Conservation (phyloP, 1,140 invertebrate species). For the Hyles vespertilio region DNA sequence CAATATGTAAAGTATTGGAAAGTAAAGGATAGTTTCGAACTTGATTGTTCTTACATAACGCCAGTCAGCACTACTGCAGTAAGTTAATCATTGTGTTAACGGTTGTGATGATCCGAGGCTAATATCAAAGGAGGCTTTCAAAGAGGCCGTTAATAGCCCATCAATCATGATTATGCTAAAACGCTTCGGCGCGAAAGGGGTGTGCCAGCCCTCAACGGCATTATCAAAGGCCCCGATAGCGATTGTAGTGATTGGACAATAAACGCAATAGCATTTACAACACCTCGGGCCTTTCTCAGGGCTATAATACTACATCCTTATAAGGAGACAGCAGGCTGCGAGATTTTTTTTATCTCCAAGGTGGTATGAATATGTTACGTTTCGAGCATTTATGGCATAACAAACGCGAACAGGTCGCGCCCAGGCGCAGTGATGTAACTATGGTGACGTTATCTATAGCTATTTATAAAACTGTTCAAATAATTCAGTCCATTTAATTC, state of each 20-base stretch:
- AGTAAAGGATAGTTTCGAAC: too few species aligned
- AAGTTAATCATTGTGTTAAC: neutral
- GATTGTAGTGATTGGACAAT: neutral
- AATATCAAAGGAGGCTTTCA: slow-evolving; percentile 39
- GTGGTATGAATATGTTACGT: slow-evolving; percentile 26
- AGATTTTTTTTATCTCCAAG: slow-evolving; percentile 12
- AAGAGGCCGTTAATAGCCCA: slow-evolving; percentile 38
- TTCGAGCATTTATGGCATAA: slow-evolving; percentile 30
- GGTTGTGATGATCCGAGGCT: neutral
- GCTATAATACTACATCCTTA: too few species aligned
- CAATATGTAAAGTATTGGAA: too few species aligned
- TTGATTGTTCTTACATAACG: too few species aligned
- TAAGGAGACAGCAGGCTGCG: neutral
- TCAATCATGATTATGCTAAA: slow-evolving; percentile 52
- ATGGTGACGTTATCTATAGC: slow-evolving; percentile 35
- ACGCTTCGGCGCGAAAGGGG: slow-evolving; percentile 25
- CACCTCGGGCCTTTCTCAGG: too few species aligned
- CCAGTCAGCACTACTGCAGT: too few species aligned
- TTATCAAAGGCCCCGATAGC: slow-evolving; percentile 1
- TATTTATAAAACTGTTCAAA: slow-evolving; percentile 41
- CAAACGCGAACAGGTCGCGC: slow-evolving; percentile 37
- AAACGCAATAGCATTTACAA: too few species aligned
- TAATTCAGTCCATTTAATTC: slow-evolving; percentile 22
- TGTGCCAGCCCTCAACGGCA: neutral
- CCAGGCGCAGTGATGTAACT: slow-evolving; percentile 45